Percentiles rank a stretch among this genome's conserved stretches.
Conservation (phyloP, 2,797 vertebrate species). For the Chloroceryle amazona region DNA sequence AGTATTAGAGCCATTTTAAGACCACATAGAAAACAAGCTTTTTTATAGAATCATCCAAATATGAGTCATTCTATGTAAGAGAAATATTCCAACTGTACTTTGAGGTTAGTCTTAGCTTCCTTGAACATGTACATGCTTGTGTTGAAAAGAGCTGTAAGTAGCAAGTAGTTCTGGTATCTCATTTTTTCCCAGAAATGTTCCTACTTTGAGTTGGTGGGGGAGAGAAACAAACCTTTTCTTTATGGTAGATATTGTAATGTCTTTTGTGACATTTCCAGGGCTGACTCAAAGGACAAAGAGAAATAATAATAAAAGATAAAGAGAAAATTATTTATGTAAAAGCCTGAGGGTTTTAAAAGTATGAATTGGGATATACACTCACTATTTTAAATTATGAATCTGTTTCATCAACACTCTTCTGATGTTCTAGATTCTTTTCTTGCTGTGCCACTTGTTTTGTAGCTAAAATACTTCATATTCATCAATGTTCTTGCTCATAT, state of each 20-base stretch:
- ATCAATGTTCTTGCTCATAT: background rate
- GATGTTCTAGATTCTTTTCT: background rate
- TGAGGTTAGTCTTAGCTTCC: background rate
- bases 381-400: background rate
- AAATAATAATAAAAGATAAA: background rate
- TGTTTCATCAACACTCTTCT: background rate
- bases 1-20: background rate
- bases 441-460: background rate
- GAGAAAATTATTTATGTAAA: background rate
- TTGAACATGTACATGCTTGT: background rate
- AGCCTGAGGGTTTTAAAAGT: background rate
- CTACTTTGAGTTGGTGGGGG: background rate
- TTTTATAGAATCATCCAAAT: background rate
- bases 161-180: background rate
- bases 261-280: background rate
- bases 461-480: background rate
- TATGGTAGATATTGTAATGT: background rate
- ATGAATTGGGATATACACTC: background rate
- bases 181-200: background rate
- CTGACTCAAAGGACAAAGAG: background rate
- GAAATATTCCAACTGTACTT: background rate
- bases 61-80: background rate
- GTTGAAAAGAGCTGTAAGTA: background rate
- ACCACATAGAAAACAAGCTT: background rate
- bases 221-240: background rate